Conservation (phyloP, 2,113 vertebrate genomes). For the Semnornis frantzii region DNA sequence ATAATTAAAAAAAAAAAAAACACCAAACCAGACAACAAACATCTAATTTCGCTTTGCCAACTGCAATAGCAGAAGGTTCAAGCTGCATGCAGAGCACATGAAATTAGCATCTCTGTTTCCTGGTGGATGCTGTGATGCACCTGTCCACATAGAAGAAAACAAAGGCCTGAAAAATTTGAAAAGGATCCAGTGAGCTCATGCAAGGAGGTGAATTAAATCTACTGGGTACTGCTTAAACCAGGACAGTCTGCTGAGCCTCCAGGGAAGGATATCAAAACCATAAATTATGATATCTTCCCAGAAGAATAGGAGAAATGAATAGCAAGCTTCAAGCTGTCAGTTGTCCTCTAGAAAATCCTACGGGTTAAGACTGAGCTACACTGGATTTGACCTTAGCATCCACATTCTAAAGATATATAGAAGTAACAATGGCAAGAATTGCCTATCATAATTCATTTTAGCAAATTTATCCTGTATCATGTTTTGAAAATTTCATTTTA, state of each 20-base stretch:
- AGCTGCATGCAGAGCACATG: constrained; percentile 10
- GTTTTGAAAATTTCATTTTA: not conserved
- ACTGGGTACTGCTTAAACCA: not conserved
- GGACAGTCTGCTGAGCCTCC: constrained; percentile 36
- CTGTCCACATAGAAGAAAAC: constrained; percentile 30
- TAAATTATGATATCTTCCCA: not conserved
- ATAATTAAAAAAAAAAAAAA: too few species aligned
- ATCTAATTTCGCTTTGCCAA: constrained; percentile 36
- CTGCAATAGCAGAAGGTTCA: constrained; percentile 42
- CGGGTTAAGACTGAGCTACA: not conserved
- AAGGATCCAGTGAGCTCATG: constrained; percentile 25
- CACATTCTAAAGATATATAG: not conserved
- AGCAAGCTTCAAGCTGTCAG: not conserved
- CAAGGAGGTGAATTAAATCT: constrained; percentile 47
- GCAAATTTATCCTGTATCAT: not conserved
- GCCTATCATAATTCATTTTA: not conserved
- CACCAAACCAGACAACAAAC: not conserved
- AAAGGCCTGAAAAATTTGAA: constrained; percentile 44
- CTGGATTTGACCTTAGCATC: not conserved
- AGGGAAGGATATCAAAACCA: constrained; percentile 17
- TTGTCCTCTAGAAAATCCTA: not conserved
- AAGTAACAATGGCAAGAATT: not conserved
- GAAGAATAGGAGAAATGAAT: not conserved
- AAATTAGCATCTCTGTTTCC: constrained; percentile 55
- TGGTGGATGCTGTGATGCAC: constrained; percentile 60